Conservation (phyloP, 2,113 vertebrate genomes). For the Gasterosteus nipponicus region DNA sequence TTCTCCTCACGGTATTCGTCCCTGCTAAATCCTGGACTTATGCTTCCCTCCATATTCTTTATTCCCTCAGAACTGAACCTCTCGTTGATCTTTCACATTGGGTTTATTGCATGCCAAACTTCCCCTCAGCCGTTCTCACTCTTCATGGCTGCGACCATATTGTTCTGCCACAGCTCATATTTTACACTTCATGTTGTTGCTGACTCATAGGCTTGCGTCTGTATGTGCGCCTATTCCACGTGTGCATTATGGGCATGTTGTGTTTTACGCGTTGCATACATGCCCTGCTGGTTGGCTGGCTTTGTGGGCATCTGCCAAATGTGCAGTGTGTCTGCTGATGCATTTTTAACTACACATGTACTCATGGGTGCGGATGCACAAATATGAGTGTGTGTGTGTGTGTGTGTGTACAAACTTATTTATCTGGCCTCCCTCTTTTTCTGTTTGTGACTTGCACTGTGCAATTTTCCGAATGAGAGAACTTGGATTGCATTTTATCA, state of each 20-base stretch:
- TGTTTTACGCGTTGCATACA: neutral
- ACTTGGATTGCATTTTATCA: conserved; percentile 62
- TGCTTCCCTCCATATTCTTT: conserved; percentile 12
- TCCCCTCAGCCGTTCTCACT: conserved; percentile 8
- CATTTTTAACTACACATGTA: conserved; percentile 39
- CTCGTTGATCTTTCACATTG: conserved; percentile 24
- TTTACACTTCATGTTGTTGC: conserved; percentile 29
- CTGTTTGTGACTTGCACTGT: conserved; percentile 53
- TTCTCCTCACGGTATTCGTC: neutral
- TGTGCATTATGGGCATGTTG: neutral
- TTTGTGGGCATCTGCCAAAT: neutral
- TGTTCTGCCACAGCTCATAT: conserved; percentile 32
- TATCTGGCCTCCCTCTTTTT: conserved; percentile 41
- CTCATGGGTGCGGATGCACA: conserved; percentile 20
- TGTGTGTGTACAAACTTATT: conserved; percentile 12
- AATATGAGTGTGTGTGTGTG: conserved; percentile 20
- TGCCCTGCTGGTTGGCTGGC: neutral
- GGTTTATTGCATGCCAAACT: conserved; percentile 29
- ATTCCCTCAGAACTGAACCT: neutral
- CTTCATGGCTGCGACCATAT: conserved; percentile 25
- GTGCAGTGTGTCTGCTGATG: conserved; percentile 16
- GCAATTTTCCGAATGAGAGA: conserved; percentile 69
- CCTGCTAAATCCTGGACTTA: neutral
- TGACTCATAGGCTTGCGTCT: conserved; percentile 28
- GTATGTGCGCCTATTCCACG: neutral